phyloP scores from a whole-genome alignment of 1,140 invertebrate genomes.

The Cydia fagiglandana region DNA sequence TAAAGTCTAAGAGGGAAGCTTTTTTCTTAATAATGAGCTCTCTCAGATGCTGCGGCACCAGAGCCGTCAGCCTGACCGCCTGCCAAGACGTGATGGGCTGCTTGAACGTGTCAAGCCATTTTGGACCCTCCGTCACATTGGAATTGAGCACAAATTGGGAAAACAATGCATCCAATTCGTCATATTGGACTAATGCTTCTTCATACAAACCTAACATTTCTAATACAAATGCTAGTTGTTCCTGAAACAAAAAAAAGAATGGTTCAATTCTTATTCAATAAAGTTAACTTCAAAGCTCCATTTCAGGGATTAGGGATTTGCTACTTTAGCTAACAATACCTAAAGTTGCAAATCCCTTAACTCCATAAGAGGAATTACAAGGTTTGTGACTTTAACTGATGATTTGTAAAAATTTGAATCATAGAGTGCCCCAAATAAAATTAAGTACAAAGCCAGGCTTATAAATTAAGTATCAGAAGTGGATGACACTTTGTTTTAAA shows the following conservation, averaged over 20 bases:
- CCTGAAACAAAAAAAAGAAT: conserved; percentile 81
- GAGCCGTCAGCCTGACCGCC: conserved; percentile 86
- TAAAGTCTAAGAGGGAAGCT: conserved; percentile 91
- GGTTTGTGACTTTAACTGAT: too few species aligned
- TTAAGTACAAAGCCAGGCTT: too few species aligned
- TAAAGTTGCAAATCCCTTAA: too few species aligned
- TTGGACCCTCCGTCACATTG: conserved; percentile 89
- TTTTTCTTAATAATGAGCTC: conserved; percentile 85
- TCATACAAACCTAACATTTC: conserved; percentile 96
- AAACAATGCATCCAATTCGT: conserved; percentile 97
- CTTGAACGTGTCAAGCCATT: conserved; percentile 90
- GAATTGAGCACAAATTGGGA: conserved; percentile 97
- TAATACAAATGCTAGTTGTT: conserved; percentile 96
- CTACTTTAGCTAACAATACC: too few species aligned
- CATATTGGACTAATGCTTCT: conserved; percentile 97
- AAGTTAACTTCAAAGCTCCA: too few species aligned
- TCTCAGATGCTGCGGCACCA: conserved; percentile 84
- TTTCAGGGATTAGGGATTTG: too few species aligned
- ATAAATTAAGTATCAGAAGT: too few species aligned
- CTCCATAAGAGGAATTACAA: too few species aligned
- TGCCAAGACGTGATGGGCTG: conserved; percentile 89
- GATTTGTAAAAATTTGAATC: too few species aligned
- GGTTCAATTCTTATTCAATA: not conserved
- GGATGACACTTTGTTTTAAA: too few species aligned
- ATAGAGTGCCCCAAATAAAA: too few species aligned